Evolutionary conservation across 2,797 vertebrate genomes (phyloP), one percentile per base, ranked within the genome.

Genomic region (Trematomus bernacchii): DNA sequence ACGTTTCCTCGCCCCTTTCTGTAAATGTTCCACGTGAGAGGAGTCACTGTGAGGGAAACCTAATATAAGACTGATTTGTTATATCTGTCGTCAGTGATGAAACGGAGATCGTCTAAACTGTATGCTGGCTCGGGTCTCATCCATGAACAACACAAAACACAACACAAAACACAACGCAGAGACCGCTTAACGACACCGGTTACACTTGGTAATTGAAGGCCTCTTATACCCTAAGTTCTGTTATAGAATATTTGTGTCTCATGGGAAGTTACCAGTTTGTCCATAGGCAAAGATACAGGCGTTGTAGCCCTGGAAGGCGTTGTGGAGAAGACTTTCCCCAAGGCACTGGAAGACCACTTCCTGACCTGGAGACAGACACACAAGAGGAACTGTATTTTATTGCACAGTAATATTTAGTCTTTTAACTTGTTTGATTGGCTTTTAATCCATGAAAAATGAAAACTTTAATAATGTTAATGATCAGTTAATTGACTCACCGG

Each of bases 201-300:
- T 27, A 27, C 27, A 27, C 27, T 27, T 5, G 27, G 27, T 27
- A 27, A 27, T 27, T 5, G 27, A 27, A 7, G 33, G 7, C 33
- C 33, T 9, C 2, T 37, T 37, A 2, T 2, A 37, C 6, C 33
- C 8, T 44, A 21, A 0, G 0, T 23, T 16, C 0, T 8, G 2
- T 21, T 2, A 11, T 43, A 47, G 21, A 69, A 33, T 13, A 46
- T 18, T 61, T 1, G 67, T 30, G 14, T 48, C 18, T 27, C 19
- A 19, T 0, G 7, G 18, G 52, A 51, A 59, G 91, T 93, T 91
- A 99, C 98, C 98, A 2, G 98, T 99, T 85, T 99, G 98, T 84
- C 98, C 98, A 4, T 99, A 99, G 76, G 98, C 98, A 94, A 99
- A 99, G 90, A 99, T 97, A 86, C 98, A 99, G 60, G 98, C 98